Base-by-base conservation (phyloP, 2,888 invertebrate species). In the Axea sp. region DNA sequence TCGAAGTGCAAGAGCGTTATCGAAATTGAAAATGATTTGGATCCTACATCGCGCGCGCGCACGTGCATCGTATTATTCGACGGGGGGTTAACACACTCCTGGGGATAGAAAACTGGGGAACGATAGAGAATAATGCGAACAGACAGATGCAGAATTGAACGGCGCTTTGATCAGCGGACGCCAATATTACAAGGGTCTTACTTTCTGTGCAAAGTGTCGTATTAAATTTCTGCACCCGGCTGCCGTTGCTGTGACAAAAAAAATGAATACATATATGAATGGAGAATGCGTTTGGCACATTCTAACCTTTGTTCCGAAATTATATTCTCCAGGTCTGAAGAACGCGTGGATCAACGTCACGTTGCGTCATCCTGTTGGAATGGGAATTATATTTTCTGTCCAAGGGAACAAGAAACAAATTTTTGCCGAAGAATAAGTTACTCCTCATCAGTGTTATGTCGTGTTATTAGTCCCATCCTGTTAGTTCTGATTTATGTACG, bases 1-100 rank as follows among this genome's bases (percentile, higher is more conserved):
- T 33, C 68, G 45, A 65, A 69, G 74, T 65, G 75, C 71, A 51
- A 51, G 72, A 57, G 67, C 67, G 71, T 72, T 75, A 76, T 75
- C 72, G 75, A 77, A 77, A 77, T 77, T 72, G 75, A 77, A 77
- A 77, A 75, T 68, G 73, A 76, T 75, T 75, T 68, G 75, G 59
- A 65, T 65, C 75, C 71, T 68, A 72, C 59, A 59, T 72, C 67
- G 65, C 68, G 60, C 65, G 60, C 65, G 17, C 37, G 75, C 72
- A 68, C 75, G 75, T 72, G 75, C 72, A 35, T 62, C 72, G 59
- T 75, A 71, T 75, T 75, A 72, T 75, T 72, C 67, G 60, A 67
- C 43, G 71, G 71, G 72, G 68, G 72, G 71, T 59, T 68, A 72
- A 72, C 72, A 64, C 72, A 68, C 75, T 72, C 68, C 75, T 64